These are phyloP conservation scores for Tetraneura akinire DNA, from an alignment of 1,140 invertebrate genomes.

Conservation along the genomic window DNA sequence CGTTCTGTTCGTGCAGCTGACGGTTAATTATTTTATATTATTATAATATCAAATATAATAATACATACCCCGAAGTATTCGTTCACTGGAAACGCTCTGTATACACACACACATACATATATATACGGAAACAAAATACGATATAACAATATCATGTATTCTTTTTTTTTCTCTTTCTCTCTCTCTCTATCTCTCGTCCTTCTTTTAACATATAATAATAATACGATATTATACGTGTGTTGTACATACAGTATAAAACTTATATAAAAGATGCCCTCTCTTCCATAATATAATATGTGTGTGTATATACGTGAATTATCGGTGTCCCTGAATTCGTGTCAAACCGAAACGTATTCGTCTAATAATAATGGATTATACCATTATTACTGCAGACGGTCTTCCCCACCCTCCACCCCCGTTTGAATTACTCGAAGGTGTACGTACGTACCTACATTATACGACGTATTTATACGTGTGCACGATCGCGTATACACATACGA, in stretches of 20 bases:
- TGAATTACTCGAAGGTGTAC: too few relatives aligned
- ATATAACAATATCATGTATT: background rate
- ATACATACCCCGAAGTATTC: too few relatives aligned
- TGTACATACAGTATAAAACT: background rate
- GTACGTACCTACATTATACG: too few relatives aligned
- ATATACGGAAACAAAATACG: slow-evolving; percentile 11
- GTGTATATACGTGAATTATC: slow-evolving; percentile 21
- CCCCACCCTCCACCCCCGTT: too few relatives aligned
- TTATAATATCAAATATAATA: background rate
- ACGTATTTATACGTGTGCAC: too few relatives aligned
- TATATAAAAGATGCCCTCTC: slow-evolving; percentile 12
- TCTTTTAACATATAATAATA: background rate
- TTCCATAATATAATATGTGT: too few relatives aligned
- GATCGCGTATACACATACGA: background rate
- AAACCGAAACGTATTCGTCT: slow-evolving; percentile 41
- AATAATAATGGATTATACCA: slow-evolving; percentile 37
- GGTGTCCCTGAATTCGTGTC: slow-evolving; percentile 41
- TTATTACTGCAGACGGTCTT: slow-evolving; percentile 1
- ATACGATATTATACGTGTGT: too few relatives aligned
- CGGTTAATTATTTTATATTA: background rate
- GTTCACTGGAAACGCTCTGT: slow-evolving; percentile 2
- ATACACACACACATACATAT: background rate
- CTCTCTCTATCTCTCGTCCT: background rate
- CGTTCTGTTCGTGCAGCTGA: background rate
- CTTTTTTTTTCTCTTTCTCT: background rate